phyloP scores from a whole-genome alignment of 1,140 invertebrate species.

The Sipha flava region DNA sequence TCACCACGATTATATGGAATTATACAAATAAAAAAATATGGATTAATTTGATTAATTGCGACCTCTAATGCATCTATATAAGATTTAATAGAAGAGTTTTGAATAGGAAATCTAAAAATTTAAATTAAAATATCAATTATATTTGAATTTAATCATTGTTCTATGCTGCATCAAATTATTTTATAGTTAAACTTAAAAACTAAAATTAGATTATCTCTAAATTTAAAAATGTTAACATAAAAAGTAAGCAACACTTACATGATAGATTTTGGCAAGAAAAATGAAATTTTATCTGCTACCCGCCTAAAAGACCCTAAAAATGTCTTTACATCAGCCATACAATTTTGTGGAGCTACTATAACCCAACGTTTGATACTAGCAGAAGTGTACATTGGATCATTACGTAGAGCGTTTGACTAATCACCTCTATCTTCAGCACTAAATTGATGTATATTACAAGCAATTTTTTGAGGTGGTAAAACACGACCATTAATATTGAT shows the following conservation, averaged over 20 bases:
- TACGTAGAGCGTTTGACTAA: conserved; percentile 48
- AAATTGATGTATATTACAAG: conserved; percentile 48
- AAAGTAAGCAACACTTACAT: conserved; percentile 17
- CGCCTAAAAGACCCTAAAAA: neutral
- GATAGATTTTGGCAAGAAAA: neutral
- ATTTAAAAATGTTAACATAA: no score
- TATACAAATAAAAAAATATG: conserved; percentile 4
- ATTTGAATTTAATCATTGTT: no score
- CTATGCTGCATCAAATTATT: no score
- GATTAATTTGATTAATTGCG: neutral
- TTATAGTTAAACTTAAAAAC: no score
- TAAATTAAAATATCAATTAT: no score
- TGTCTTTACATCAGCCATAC: neutral
- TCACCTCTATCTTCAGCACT: conserved; percentile 50
- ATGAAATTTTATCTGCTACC: neutral
- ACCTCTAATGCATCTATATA: neutral
- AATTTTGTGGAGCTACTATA: neutral
- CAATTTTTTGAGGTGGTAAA: conserved; percentile 56
- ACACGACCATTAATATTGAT: conserved; percentile 55
- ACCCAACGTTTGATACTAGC: neutral
- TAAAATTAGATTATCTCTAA: no score
- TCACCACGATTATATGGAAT: conserved; percentile 55
- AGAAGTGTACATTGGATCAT: neutral
- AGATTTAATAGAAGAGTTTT: neutral
- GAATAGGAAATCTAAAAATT: conserved; percentile 13